These are phyloP conservation scores for Galago senegalensis DNA, from an alignment of 2,797 vertebrate species.

Conservation along the genomic window DNA sequence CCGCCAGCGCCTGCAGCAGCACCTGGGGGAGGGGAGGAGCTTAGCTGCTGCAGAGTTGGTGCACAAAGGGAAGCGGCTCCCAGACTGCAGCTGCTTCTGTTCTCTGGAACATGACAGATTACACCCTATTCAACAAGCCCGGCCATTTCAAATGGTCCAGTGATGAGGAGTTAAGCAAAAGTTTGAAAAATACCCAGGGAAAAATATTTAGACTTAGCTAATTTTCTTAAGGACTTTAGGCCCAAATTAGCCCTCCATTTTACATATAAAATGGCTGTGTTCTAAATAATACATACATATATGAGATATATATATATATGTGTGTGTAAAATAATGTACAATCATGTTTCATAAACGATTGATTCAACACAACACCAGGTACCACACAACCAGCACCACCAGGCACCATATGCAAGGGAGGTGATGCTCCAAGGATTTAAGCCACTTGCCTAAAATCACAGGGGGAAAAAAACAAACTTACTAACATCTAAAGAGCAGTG, in stretches of 20 bases:
- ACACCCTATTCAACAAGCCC: background rate
- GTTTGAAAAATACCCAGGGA: slow-evolving; percentile 10
- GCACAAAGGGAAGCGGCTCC: slow-evolving; percentile 22
- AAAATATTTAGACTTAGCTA: background rate
- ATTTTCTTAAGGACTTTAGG: slow-evolving; percentile 46
- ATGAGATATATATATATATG: background rate
- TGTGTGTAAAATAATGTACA: background rate
- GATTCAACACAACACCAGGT: background rate
- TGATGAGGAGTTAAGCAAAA: slow-evolving; percentile 48
- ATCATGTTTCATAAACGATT: background rate
- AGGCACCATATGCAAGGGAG: background rate
- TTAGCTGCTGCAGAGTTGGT: background rate
- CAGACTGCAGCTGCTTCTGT: background rate
- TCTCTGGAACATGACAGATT: slow-evolving; percentile 31
- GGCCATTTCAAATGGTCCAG: background rate
- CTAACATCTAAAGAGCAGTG: background rate
- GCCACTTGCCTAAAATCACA: background rate
- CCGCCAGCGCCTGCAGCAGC: background rate
- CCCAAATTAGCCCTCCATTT: background rate
- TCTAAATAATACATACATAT: background rate
- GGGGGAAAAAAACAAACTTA: background rate
- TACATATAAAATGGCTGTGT: background rate
- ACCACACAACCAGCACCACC: background rate
- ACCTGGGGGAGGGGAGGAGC: background rate
- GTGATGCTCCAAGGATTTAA: background rate